phyloP scores from a whole-genome alignment of 1,140 invertebrate genomes.

The Whitmania pigra region DNA sequence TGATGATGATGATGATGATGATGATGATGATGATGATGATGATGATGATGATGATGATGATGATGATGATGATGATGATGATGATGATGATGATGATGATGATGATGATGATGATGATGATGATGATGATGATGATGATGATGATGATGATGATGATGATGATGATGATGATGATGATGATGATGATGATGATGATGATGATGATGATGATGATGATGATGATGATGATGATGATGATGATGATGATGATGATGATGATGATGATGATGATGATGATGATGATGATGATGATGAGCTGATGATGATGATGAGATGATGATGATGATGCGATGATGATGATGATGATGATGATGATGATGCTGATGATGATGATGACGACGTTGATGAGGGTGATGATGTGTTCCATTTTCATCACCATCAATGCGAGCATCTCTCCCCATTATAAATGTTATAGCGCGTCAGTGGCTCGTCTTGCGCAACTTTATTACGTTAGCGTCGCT shows the following conservation, averaged over 20 bases:
- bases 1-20: neutral
- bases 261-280: neutral
- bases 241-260: neutral
- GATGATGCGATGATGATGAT: slow-evolving; percentile 5
- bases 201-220: slow-evolving; percentile 9
- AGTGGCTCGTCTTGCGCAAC: too few species aligned
- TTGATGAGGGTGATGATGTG: neutral
- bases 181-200: slow-evolving; percentile 8
- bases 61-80: too few species aligned
- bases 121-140: neutral
- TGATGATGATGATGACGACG: neutral
- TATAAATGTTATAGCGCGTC: neutral
- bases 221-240: slow-evolving; percentile 4
- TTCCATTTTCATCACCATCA: neutral
- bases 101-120: neutral
- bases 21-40: neutral
- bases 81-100: neutral
- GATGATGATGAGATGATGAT: slow-evolving; percentile 1
- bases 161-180: neutral
- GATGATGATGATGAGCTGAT: slow-evolving; percentile 2
- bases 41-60: too few species aligned
- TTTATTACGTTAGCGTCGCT: neutral
- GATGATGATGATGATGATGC: neutral
- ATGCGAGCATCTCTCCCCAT: neutral
- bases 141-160: slow-evolving; percentile 12